Percentiles rank a stretch among this genome's conserved stretches.
Conservation (phyloP, 1,140 invertebrate species). For the Bilobella aurantiaca region DNA sequence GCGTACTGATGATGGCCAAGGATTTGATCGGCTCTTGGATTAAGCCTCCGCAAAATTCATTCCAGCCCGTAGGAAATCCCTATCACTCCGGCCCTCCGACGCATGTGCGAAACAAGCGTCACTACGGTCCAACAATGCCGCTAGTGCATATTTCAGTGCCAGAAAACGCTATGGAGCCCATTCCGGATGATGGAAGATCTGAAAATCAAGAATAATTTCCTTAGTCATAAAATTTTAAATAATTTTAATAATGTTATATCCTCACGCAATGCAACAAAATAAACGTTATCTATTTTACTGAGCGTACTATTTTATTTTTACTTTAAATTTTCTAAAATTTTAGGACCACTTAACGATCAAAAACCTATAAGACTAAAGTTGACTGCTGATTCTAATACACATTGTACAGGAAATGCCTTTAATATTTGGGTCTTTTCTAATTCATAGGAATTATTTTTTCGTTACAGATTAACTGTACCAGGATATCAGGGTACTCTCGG, state of each 20-base stretch:
- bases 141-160: not conserved
- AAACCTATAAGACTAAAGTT: not conserved
- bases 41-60: not conserved
- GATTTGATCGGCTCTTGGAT: not conserved
- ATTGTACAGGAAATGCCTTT: too few species aligned
- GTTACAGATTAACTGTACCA: constrained; percentile 36
- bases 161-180: not conserved
- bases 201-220: not conserved
- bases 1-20: not conserved
- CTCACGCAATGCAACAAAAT: too few species aligned
- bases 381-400: too few species aligned
- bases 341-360: not conserved
- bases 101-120: not conserved
- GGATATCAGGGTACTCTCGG: constrained; percentile 38
- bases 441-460: not conserved
- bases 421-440: not conserved
- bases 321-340: not conserved
- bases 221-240: not conserved
- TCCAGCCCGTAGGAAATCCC: not conserved
- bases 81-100: not conserved
- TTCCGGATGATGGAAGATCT: not conserved
- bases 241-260: too few species aligned
- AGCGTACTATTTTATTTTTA: not conserved
- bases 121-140: not conserved
- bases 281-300: not conserved